These are phyloP conservation scores for Watsonalla binaria DNA, from an alignment of 2,888 invertebrate species.

Conservation along the genomic window DNA sequence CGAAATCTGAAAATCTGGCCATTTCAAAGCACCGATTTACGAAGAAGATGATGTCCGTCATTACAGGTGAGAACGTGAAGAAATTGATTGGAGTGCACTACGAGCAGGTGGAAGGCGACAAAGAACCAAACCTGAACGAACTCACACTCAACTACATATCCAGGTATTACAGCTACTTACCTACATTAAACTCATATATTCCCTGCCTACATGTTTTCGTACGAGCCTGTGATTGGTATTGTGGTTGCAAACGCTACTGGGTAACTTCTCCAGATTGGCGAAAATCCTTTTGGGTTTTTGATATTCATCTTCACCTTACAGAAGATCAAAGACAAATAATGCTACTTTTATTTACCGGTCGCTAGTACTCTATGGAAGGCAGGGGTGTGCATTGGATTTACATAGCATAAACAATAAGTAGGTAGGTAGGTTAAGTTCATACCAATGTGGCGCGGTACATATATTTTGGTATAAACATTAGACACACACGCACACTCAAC, in stretches of 20 bases:
- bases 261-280: too few relatives aligned
- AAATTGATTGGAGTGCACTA: slow-evolving; percentile 43
- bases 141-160: slow-evolving; percentile 37
- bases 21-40: not conserved
- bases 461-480: too few relatives aligned
- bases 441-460: too few relatives aligned
- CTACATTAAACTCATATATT: not conserved
- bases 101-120: slow-evolving; percentile 34
- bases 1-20: too few relatives aligned
- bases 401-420: too few relatives aligned
- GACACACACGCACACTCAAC: too few relatives aligned
- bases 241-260: not conserved
- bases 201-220: not conserved
- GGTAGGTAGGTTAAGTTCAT: too few relatives aligned
- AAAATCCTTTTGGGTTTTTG: not conserved
- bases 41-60: not conserved
- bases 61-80: slow-evolving; percentile 42
- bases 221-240: not conserved
- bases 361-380: too few relatives aligned
- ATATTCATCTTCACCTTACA: not conserved
- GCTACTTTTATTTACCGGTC: too few relatives aligned
- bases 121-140: slow-evolving; percentile 37
- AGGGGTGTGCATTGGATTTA: too few relatives aligned
- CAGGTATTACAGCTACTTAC: slow-evolving; percentile 25
- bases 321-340: too few relatives aligned